A percentile compares a stretch with the other conserved stretches of the same genome.
These are phyloP conservation scores for Cryptotermes secundus DNA, from an alignment of 1,140 invertebrate species.

Conservation along the genomic window DNA sequence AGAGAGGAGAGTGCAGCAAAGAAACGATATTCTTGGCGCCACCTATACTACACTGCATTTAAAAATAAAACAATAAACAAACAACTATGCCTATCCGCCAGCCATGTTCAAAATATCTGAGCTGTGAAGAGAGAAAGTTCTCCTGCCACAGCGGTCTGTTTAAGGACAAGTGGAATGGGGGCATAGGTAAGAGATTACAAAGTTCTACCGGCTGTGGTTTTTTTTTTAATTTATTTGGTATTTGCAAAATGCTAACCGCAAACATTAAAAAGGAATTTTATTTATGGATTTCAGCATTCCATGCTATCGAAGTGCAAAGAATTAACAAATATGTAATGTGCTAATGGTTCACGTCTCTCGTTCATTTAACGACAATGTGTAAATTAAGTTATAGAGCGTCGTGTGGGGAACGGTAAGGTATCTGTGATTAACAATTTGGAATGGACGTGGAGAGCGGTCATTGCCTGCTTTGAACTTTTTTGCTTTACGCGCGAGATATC, in stretches of 20 bases:
- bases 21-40: neutral
- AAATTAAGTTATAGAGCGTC: too few species aligned
- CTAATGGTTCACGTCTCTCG: too few species aligned
- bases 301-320: too few species aligned
- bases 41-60: neutral
- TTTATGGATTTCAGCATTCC: too few species aligned
- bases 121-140: neutral
- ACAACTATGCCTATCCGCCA: neutral
- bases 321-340: too few species aligned
- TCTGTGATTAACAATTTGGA: too few species aligned
- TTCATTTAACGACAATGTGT: too few species aligned
- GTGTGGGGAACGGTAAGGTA: too few species aligned
- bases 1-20: neutral
- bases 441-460: too few species aligned
- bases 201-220: neutral
- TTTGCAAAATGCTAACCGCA: neutral
- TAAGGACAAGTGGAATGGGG: neutral
- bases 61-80: neutral
- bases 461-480: too few species aligned
- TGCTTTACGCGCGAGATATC: too few species aligned
- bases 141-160: neutral
- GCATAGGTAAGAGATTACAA: neutral
- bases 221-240: neutral
- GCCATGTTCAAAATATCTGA: neutral
- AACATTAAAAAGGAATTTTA: too few species aligned